These are phyloP conservation scores for Eufriesea mexicana DNA, from an alignment of 1,140 invertebrate genomes.

Conservation along the genomic window DNA sequence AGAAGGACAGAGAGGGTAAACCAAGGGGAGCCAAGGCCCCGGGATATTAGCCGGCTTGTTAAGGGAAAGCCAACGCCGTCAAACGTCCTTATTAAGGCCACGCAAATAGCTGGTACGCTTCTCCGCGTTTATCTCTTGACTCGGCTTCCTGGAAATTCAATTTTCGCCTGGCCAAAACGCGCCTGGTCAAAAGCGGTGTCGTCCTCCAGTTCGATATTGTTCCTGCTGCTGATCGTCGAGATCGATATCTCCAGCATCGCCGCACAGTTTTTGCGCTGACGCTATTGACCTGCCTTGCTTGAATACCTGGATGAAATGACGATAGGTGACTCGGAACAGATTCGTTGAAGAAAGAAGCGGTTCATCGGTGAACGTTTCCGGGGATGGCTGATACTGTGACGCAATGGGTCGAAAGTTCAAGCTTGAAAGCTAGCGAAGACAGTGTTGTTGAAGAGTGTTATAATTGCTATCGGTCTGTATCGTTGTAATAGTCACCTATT, in stretches of 20 bases:
- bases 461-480: background rate
- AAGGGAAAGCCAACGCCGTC: conserved; percentile 66
- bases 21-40: conserved; percentile 60
- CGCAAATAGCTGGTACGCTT: conserved; percentile 60
- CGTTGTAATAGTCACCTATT: background rate
- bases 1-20: conserved; percentile 22
- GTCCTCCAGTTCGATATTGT: conserved; percentile 43
- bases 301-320: background rate
- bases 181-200: conserved; percentile 64
- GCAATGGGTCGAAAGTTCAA: background rate
- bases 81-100: conserved; percentile 73
- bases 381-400: background rate
- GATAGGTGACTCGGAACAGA: background rate
- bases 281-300: background rate
- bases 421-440: background rate
- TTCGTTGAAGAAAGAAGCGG: background rate
- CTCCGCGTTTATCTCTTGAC: conserved; percentile 47
- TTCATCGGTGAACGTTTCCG: background rate
- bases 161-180: conserved; percentile 67
- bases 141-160: conserved; percentile 62
- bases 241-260: conserved; percentile 16
- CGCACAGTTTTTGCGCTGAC: conserved; percentile 32
- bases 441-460: background rate
- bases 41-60: conserved; percentile 77
- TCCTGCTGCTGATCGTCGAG: conserved; percentile 10